Conservation (phyloP, 2,113 vertebrate genomes). For the Odocoileus virginianus region DNA sequence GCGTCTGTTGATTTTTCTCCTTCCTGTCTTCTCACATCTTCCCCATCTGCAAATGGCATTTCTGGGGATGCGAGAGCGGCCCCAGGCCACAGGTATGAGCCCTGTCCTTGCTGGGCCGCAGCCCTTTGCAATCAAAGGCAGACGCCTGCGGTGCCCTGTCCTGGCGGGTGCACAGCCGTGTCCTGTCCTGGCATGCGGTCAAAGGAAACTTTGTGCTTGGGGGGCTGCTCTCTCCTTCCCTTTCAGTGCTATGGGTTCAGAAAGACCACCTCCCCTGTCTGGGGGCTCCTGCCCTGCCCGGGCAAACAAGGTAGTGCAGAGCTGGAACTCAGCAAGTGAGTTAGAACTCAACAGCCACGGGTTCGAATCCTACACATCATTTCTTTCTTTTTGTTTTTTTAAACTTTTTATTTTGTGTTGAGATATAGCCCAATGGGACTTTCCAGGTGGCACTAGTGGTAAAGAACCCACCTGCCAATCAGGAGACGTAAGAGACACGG, state of each 20-base stretch:
- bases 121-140: neutral
- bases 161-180: neutral
- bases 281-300: neutral
- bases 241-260: neutral
- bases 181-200: neutral
- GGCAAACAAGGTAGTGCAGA: neutral
- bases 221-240: neutral
- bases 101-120: conserved; percentile 48
- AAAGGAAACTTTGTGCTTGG: neutral
- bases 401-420: neutral
- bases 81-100: conserved; percentile 69
- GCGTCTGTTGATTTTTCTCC: conserved; percentile 65
- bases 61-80: conserved; percentile 52
- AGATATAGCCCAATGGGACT: neutral
- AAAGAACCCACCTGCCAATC: neutral
- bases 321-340: too few species aligned
- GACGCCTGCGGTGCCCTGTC: neutral
- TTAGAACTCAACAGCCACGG: neutral
- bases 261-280: neutral
- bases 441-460: neutral
- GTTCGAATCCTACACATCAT: neutral
- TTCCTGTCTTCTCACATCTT: conserved; percentile 56
- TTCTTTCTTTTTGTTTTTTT: neutral
- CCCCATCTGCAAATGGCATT: conserved; percentile 64
- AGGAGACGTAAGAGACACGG: neutral